Evolutionary conservation across 2,113 vertebrate species (phyloP).

Genomic region (Mastomys natalensis): DNA sequence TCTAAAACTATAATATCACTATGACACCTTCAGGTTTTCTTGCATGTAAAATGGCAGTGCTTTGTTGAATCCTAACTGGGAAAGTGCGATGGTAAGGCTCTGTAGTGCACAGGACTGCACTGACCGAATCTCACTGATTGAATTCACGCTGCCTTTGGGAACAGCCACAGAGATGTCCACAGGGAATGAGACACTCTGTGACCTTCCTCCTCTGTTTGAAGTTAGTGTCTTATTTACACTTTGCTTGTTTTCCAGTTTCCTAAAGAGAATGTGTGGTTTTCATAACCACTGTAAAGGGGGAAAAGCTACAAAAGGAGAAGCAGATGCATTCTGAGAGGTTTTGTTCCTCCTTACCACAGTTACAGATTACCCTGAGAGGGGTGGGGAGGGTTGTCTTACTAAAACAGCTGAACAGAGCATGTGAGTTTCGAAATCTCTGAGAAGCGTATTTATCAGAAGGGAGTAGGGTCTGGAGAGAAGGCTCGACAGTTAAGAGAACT

Average conservation of each 20-base stretch:
- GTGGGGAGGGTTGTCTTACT: not conserved
- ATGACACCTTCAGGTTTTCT: not conserved
- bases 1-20: not conserved
- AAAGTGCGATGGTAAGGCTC: not conserved
- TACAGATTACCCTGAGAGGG: not conserved
- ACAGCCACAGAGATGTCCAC: not conserved
- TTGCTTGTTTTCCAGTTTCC: slow-evolving; percentile 30
- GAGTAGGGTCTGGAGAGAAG: not conserved
- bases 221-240: not conserved
- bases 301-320: not conserved
- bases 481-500: not conserved
- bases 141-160: not conserved
- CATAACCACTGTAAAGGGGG: not conserved
- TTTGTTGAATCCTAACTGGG: not conserved
- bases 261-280: slow-evolving; percentile 47
- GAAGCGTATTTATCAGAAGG: not conserved
- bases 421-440: not conserved
- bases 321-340: not conserved
- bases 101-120: not conserved
- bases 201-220: not conserved
- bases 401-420: not conserved
- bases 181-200: not conserved
- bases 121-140: not conserved
- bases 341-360: not conserved
- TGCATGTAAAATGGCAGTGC: not conserved